These are phyloP conservation scores for Hirundo rustica DNA, from an alignment of 2,797 vertebrate genomes.

Conservation along the genomic window DNA sequence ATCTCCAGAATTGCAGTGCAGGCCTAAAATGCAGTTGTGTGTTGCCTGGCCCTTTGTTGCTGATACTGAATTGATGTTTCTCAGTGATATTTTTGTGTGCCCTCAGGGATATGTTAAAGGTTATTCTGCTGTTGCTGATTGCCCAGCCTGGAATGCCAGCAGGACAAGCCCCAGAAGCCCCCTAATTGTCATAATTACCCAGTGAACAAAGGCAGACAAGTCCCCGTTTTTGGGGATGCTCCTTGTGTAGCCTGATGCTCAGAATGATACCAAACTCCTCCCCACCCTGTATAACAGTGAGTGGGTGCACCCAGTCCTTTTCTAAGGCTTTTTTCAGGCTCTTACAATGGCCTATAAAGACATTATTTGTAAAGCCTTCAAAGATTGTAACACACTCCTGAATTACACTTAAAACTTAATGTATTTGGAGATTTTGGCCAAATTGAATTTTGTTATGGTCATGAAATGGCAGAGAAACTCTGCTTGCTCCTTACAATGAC, in stretches of 20 bases:
- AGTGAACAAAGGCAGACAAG: not conserved
- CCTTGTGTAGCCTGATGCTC: not conserved
- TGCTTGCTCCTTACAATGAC: not conserved
- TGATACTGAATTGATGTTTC: not conserved
- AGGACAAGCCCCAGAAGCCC: not conserved
- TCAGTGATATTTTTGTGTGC: not conserved
- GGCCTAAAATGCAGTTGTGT: not conserved
- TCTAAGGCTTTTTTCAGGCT: not conserved
- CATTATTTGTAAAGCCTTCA: not conserved
- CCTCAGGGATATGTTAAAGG: conserved; percentile 2
- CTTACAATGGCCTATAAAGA: not conserved
- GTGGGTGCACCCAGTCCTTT: not conserved
- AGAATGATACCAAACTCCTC: not conserved
- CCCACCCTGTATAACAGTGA: fast-evolving
- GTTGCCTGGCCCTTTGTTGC: not conserved
- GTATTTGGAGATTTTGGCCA: not conserved
- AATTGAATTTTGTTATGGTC: not conserved
- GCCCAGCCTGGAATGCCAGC: not conserved
- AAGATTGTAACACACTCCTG: not conserved
- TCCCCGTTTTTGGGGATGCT: not conserved
- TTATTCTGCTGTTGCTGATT: not conserved
- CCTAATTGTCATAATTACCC: not conserved
- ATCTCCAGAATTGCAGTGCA: not conserved
- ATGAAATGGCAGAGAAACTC: not conserved
- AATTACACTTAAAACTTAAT: not conserved